Evolutionary conservation across 2,888 invertebrate species (phyloP), one percentile per base, ranked within the genome.

Genomic region (Lamellibrachia columna): DNA sequence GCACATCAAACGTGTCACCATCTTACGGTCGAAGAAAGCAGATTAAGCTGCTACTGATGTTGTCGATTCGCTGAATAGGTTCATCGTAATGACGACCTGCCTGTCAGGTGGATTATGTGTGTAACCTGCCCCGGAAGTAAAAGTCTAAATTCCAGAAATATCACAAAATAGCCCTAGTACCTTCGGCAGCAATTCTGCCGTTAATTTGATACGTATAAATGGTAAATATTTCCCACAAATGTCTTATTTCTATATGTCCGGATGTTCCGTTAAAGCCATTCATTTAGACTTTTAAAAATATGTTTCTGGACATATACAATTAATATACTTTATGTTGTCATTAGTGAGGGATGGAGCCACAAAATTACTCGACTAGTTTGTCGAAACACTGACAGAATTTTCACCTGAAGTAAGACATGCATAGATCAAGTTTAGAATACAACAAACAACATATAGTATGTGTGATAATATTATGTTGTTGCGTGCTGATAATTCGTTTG

Each of bases 1-100:
- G 75, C 75, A 75, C 75, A 75, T 75, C 75, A 75, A 75, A 75
- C 75, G 75, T 75, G 22, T 75, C 75, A n/a, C 75, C 75, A 75
- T 22, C 22, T 75, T 75, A 75, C 75, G n/a, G 75, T n/a, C n/a
- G 75, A 75, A 15, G 15, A 75, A 75, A 15, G 75, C 75, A 15
- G 75, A 75, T 75, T 22, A 75, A 75, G 75, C 15, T 22, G 75
- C 15, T 40, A 40, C 40, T 40, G 40, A 40, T 40, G 40, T 40
- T n/a, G 75, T 75, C 75, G 75, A 22, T 75, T 75, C 75, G 22
- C n/a, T 75, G 75, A n/a, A 75, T 75, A 40, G 40, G 40, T 40
- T 40, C 40, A 40, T 40, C 40, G 40, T 40, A 75, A 15, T 22
- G 75, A 22, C 75, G 75, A 75, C 22, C 15, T 40, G 40, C 40